Percentiles rank a stretch among this genome's conserved stretches.
phyloP scores from a whole-genome alignment of 2,113 vertebrate species.

The Peromyscus leucopus region DNA sequence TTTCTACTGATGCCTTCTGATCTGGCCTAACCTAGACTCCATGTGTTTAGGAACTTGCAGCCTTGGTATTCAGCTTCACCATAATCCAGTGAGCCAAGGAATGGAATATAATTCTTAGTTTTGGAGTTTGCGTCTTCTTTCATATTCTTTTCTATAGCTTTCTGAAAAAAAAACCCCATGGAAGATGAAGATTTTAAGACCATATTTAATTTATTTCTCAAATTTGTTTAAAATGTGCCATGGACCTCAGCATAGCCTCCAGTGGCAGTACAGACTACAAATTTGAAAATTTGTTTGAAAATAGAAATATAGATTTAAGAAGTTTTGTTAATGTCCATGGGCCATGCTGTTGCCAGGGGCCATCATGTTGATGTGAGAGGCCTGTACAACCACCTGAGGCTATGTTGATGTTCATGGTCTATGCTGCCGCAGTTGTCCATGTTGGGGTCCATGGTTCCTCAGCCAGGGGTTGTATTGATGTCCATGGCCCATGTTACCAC shows the following conservation, averaged over 20 bases:
- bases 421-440: too few relatives aligned
- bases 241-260: too few relatives aligned
- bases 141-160: background rate
- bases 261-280: too few relatives aligned
- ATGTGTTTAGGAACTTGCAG: background rate
- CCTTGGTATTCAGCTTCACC: background rate
- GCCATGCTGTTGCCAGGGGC: too few relatives aligned
- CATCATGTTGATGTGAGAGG: too few relatives aligned
- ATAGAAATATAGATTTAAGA: background rate
- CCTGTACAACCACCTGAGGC: too few relatives aligned
- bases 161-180: background rate
- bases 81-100: background rate
- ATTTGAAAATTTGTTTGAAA: constrained; percentile 33
- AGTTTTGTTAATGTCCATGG: too few relatives aligned
- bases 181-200: background rate
- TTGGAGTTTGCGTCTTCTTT: background rate
- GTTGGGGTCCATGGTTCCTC: too few relatives aligned
- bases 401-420: too few relatives aligned
- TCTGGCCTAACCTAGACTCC: background rate
- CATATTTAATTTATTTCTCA: background rate
- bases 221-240: background rate
- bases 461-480: too few relatives aligned
- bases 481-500: too few relatives aligned
- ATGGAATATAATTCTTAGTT: background rate
- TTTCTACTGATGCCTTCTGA: background rate